phyloP scores from a whole-genome alignment of 2,113 vertebrate genomes.

The Agapornis roseicollis region DNA sequence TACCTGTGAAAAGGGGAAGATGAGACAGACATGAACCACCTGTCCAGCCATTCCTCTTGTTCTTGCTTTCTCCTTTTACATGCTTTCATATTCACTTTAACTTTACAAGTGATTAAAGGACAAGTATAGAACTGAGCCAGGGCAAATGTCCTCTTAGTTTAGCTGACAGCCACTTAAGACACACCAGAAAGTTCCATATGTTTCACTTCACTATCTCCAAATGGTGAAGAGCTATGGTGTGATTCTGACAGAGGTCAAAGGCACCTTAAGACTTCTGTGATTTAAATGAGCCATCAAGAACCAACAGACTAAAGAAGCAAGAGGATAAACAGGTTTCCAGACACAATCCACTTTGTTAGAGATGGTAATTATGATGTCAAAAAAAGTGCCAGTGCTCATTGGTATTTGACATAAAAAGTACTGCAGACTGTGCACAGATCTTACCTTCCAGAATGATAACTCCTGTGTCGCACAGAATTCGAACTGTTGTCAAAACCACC shows the following conservation, averaged over 20 bases:
- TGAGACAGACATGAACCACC: fast-evolving
- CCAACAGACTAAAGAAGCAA: background rate
- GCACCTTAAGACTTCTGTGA: background rate
- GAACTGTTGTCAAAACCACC: conserved; percentile 91
- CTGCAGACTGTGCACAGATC: background rate
- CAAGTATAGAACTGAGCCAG: background rate
- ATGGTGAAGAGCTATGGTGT: background rate
- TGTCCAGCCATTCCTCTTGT: background rate
- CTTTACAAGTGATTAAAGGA: background rate
- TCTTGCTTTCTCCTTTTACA: background rate
- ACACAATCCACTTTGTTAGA: background rate
- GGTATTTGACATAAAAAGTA: background rate
- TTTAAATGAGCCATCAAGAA: background rate
- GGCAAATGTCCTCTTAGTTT: background rate
- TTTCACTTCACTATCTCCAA: background rate
- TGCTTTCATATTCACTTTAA: background rate
- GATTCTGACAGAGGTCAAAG: background rate
- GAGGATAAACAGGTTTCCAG: background rate
- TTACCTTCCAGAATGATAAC: conserved; percentile 95
- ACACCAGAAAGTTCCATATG: background rate
- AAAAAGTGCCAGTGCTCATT: background rate
- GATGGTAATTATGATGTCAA: background rate
- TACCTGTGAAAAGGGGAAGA: background rate
- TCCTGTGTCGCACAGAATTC: conserved; percentile 89
- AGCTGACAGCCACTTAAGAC: background rate